phyloP scores from a whole-genome alignment of 2,113 vertebrate species.

The Odocoileus virginianus region DNA sequence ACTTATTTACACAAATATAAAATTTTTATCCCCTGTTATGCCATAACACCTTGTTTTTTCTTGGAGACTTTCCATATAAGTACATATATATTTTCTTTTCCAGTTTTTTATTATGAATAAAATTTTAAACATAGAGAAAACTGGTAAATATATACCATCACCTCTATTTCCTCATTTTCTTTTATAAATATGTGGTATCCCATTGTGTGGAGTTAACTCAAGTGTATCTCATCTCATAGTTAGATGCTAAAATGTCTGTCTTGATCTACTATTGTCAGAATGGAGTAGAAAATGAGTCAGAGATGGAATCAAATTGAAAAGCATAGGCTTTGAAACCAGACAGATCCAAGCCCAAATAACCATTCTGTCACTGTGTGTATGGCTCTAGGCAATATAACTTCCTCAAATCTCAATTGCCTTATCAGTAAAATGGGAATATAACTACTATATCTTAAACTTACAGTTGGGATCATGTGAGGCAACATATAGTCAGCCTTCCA shows the following conservation, averaged over 20 bases:
- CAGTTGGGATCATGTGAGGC: neutral
- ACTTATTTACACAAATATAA: neutral
- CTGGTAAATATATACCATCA: neutral
- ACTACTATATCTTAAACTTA: neutral
- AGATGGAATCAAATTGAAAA: neutral
- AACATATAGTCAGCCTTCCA: neutral
- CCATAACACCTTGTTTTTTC: neutral
- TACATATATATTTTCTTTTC: neutral
- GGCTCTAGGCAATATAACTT: neutral
- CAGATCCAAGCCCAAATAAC: neutral
- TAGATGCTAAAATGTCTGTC: neutral
- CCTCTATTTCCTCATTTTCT: neutral
- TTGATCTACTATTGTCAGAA: neutral
- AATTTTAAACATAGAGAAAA: neutral
- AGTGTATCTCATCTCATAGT: neutral
- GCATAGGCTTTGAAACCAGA: neutral
- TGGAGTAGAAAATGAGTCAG: neutral
- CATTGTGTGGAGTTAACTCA: neutral
- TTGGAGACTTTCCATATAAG: neutral
- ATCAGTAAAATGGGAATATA: neutral
- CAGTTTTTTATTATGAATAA: neutral
- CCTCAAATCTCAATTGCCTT: neutral
- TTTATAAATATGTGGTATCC: neutral
- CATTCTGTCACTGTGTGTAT: neutral
- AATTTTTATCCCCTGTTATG: neutral